A percentile compares a stretch with the other conserved stretches of the same genome.
Conservation (phyloP, 2,113 vertebrate species). For the Caretta caretta region DNA sequence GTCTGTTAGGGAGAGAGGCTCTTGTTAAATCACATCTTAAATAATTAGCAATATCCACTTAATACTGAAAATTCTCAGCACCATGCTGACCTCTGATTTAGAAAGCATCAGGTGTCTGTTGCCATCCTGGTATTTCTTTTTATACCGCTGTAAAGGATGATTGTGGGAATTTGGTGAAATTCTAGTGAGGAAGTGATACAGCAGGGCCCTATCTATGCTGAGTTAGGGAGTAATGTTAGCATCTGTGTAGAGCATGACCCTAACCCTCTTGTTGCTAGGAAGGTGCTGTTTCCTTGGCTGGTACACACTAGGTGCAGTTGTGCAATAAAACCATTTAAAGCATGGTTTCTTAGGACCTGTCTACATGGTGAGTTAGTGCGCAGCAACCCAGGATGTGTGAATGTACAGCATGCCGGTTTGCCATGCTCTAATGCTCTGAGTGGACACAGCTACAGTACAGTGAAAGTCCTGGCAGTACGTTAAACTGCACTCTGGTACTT, state of each 20-base stretch:
- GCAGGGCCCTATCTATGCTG: neutral
- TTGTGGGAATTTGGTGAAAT: neutral
- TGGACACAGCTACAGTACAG: neutral
- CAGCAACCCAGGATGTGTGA: neutral
- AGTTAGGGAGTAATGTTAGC: neutral
- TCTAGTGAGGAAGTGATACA: fast-evolving
- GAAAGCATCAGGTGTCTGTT: neutral
- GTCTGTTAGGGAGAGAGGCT: neutral
- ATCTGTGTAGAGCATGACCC: neutral
- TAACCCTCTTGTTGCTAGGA: fast-evolving
- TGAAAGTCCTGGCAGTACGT: neutral
- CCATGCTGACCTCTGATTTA: neutral
- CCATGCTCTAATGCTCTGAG: neutral
- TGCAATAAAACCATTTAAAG: fast-evolving
- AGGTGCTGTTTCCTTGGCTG: fast-evolving
- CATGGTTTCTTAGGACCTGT: neutral
- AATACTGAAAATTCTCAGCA: fast-evolving
- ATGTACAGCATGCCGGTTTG: neutral
- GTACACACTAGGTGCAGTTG: fast-evolving
- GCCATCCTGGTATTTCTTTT: neutral
- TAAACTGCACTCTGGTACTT: neutral
- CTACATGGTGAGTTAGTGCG: neutral
- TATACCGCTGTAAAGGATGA: fast-evolving
- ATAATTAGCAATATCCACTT: neutral
- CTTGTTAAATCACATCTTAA: neutral